A percentile compares a stretch with the other conserved stretches of the same genome.
Evolutionary conservation across 1,140 invertebrate genomes (phyloP).

Genomic region (Asobara japonica): DNA sequence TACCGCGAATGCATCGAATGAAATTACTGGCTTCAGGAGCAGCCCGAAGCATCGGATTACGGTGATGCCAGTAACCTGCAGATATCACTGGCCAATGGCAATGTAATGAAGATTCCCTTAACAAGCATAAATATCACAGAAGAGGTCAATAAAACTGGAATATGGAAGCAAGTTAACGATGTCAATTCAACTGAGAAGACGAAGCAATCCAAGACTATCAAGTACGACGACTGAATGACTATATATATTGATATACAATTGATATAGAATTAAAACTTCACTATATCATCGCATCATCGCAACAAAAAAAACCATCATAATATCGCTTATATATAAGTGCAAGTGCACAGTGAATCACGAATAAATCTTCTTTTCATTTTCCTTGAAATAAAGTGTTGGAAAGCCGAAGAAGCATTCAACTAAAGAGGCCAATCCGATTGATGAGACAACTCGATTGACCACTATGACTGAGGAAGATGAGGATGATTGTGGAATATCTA

Average conservation of each 20-base stretch:
- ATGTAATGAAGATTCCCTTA: slow-evolving; percentile 91
- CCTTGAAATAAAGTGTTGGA: slow-evolving; percentile 48
- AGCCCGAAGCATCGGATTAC: slow-evolving; percentile 55
- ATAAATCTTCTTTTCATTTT: slow-evolving; percentile 20
- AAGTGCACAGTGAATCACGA: background rate
- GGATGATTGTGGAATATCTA: slow-evolving; percentile 70
- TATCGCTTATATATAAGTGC: background rate
- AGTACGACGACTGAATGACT: slow-evolving; percentile 46
- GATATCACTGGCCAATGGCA: slow-evolving; percentile 89
- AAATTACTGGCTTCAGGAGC: slow-evolving; percentile 48
- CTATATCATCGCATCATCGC: background rate
- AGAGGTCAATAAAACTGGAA: slow-evolving; percentile 91
- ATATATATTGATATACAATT: background rate
- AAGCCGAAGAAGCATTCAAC: slow-evolving; percentile 60
- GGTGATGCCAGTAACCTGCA: slow-evolving; percentile 75
- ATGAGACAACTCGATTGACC: slow-evolving; percentile 61
- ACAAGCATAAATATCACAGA: slow-evolving; percentile 91
- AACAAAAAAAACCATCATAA: background rate
- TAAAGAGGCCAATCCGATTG: slow-evolving; percentile 53
- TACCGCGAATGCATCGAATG: background rate
- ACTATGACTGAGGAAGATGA: slow-evolving; percentile 68
- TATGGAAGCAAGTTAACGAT: slow-evolving; percentile 93
- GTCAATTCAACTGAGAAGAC: slow-evolving; percentile 74
- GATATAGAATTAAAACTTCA: background rate
- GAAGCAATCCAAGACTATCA: slow-evolving; percentile 60